phyloP scores from a whole-genome alignment of 2,113 vertebrate genomes.

The Aythya baeri region DNA sequence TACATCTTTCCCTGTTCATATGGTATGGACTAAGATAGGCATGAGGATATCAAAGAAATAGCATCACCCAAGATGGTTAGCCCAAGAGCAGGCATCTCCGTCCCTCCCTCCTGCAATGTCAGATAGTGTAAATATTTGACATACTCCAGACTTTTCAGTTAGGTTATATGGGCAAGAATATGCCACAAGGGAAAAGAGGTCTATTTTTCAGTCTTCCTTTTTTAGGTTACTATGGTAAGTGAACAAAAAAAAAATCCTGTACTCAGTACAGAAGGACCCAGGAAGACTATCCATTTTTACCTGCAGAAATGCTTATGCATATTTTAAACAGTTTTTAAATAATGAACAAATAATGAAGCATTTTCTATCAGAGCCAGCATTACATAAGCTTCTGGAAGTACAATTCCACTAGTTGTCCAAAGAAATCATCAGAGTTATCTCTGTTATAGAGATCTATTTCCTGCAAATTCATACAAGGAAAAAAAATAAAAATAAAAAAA shows the following conservation, averaged over 20 bases:
- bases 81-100: not conserved
- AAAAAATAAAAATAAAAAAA: not conserved
- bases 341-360: not conserved
- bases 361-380: not conserved
- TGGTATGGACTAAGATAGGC: not conserved
- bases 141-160: not conserved
- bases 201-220: not conserved
- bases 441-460: not conserved
- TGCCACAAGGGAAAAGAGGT: not conserved
- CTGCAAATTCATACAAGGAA: not conserved
- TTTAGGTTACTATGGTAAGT: not conserved
- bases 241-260: not conserved
- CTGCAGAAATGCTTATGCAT: fast-evolving
- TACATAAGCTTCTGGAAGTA: not conserved
- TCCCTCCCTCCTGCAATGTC: not conserved
- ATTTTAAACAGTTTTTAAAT: not conserved
- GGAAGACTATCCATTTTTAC: not conserved
- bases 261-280: not conserved
- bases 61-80: not conserved
- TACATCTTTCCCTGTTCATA: not conserved
- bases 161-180: not conserved
- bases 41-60: not conserved
- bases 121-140: not conserved
- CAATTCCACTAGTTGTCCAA: not conserved
- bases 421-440: not conserved